These are phyloP conservation scores for Cephalotes varians DNA, from an alignment of 2,888 invertebrate genomes.

Conservation along the genomic window DNA sequence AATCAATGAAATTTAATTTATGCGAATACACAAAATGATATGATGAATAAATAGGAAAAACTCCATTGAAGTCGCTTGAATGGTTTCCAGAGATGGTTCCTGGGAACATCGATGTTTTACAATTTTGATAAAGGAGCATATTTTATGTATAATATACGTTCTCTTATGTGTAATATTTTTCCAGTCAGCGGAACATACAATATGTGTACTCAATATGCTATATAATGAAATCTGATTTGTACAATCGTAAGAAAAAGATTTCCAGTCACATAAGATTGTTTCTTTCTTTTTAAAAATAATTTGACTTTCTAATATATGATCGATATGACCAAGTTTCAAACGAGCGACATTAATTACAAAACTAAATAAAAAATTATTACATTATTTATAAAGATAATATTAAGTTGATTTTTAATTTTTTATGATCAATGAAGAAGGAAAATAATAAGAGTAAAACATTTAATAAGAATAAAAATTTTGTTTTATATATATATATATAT, in stretches of 20 bases:
- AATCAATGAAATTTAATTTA: slow-evolving; percentile 26
- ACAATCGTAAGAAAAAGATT: slow-evolving; percentile 9
- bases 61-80: background rate
- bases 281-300: slow-evolving; percentile 8
- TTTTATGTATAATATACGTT: slow-evolving; percentile 24
- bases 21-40: background rate
- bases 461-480: no score
- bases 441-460: background rate
- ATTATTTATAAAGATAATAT: background rate
- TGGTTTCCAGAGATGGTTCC: background rate
- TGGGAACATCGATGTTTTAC: slow-evolving; percentile 8
- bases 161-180: slow-evolving; percentile 34
- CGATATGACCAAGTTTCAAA: background rate
- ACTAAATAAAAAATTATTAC: background rate
- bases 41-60: slow-evolving; percentile 2
- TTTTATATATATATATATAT: background rate
- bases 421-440: background rate
- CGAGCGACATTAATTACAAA: background rate
- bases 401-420: background rate
- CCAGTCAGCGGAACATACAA: background rate
- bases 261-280: background rate
- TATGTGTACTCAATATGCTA: slow-evolving; percentile 9
- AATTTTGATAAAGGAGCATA: slow-evolving; percentile 10
- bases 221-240: slow-evolving; percentile 11
- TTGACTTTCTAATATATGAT: slow-evolving; percentile 5